These are phyloP conservation scores for Atherix ibis DNA, from an alignment of 2,888 invertebrate species.

Conservation along the genomic window DNA sequence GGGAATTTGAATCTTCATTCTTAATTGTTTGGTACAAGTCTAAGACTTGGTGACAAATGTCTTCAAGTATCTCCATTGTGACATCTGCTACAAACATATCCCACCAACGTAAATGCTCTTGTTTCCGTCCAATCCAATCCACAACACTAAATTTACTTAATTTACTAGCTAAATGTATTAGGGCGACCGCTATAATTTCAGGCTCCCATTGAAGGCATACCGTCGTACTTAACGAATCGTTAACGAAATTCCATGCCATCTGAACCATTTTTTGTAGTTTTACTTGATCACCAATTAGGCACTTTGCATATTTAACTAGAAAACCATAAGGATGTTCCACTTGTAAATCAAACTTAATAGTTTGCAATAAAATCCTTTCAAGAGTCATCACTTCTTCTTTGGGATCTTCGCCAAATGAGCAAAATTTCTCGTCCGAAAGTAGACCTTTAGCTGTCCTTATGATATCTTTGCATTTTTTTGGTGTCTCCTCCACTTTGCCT, in stretches of 20 bases:
- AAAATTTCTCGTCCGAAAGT: conserved; percentile 68
- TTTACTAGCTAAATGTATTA: conserved; percentile 93
- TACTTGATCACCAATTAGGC: conserved; percentile 78
- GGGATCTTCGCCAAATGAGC: conserved; percentile 85
- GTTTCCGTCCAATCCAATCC: conserved; percentile 73
- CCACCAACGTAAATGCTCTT: conserved; percentile 86
- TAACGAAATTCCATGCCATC: conserved; percentile 99
- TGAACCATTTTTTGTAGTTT: conserved; percentile 94
- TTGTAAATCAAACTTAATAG: conserved; percentile 96
- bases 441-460: conserved; percentile 74
- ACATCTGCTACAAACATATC: conserved; percentile 95
- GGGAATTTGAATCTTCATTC: conserved; percentile 45
- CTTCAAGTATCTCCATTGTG: conserved; percentile 85
- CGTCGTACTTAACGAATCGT: conserved; percentile 94
- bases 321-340: conserved; percentile 89
- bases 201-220: conserved; percentile 97
- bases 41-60: conserved; percentile 89
- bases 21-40: conserved; percentile 69
- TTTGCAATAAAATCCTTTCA: conserved; percentile 89
- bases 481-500: conserved; percentile 99
- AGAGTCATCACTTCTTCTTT: conserved; percentile 85
- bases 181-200: conserved; percentile 91
- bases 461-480: conserved; percentile 97
- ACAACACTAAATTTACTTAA: conserved; percentile 87
- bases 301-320: conserved; percentile 84